A percentile compares a stretch with the other conserved stretches of the same genome.
Evolutionary conservation across 92 coral and sea anemone species (phyloP).

Genomic region (Paragorgia papillata): DNA sequence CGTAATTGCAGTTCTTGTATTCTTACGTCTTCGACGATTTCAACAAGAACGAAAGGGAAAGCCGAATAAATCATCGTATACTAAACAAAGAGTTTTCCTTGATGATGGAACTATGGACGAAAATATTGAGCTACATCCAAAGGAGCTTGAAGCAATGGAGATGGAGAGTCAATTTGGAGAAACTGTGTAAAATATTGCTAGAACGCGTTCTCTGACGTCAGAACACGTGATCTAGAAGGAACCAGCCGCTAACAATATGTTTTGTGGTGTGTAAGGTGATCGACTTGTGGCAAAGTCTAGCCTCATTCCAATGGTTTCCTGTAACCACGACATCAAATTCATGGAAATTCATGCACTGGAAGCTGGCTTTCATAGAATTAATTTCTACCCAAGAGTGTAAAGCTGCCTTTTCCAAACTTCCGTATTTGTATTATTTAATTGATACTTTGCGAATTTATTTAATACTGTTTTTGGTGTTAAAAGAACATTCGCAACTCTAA

Average conservation of each 20-base stretch:
- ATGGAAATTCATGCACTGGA: too few species aligned
- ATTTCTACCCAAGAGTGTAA: too few species aligned
- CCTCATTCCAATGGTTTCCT: neutral
- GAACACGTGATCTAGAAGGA: neutral
- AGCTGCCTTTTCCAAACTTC: too few species aligned
- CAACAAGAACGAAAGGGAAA: neutral
- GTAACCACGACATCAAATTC: neutral
- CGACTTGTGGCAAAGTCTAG: too few species aligned
- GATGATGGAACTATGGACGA: conserved; percentile 20
- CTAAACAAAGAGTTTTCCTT: neutral
- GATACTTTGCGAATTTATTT: too few species aligned
- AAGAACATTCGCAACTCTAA: too few species aligned
- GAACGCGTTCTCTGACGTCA: conserved; percentile 6
- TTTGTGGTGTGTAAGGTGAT: too few species aligned
- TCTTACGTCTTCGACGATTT: conserved; percentile 3
- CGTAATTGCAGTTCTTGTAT: conserved; percentile 25
- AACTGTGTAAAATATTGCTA: conserved; percentile 7
- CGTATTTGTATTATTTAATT: neutral
- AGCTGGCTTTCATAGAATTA: too few species aligned
- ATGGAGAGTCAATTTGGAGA: conserved; percentile 43
- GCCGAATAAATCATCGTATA: conserved; percentile 10
- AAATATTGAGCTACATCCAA: conserved; percentile 15
- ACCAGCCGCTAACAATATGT: too few species aligned
- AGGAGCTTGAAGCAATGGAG: conserved; percentile 15
- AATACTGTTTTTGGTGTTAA: too few species aligned